phyloP scores from a whole-genome alignment of 1,140 invertebrate genomes.

The Schlechtendalia chinensis region DNA sequence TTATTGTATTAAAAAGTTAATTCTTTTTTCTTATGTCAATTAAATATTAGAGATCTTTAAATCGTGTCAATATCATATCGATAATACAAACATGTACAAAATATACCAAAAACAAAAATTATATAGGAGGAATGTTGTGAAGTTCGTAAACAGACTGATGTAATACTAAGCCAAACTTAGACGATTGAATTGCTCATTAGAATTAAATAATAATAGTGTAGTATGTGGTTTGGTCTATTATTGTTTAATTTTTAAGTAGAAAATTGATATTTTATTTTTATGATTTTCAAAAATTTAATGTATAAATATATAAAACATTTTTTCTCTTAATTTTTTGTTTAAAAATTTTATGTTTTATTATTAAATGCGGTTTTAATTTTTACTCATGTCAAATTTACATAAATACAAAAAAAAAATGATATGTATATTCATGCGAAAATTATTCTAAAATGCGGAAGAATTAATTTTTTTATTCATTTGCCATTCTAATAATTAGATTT shows the following conservation, averaged over 20 bases:
- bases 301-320: background rate
- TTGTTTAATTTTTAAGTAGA: background rate
- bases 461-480: background rate
- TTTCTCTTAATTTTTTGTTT: no score
- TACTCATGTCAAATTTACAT: no score
- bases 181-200: conserved; percentile 44
- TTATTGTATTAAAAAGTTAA: background rate
- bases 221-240: conserved; percentile 27
- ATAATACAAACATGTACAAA: conserved; percentile 26
- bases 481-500: conserved; percentile 14
- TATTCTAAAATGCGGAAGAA: background rate
- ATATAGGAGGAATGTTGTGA: background rate
- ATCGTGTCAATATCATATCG: background rate
- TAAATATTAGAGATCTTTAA: no score
- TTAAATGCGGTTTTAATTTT: background rate
- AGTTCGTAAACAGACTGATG: conserved; percentile 32
- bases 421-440: background rate
- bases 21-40: no score
- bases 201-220: background rate
- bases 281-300: background rate
- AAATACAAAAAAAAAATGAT: no score
- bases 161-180: conserved; percentile 25
- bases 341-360: background rate
- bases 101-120: conserved; percentile 46
- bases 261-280: conserved; percentile 33